These are phyloP conservation scores for Harmothoe impar DNA, from an alignment of 2,888 invertebrate species.

Conservation along the genomic window DNA sequence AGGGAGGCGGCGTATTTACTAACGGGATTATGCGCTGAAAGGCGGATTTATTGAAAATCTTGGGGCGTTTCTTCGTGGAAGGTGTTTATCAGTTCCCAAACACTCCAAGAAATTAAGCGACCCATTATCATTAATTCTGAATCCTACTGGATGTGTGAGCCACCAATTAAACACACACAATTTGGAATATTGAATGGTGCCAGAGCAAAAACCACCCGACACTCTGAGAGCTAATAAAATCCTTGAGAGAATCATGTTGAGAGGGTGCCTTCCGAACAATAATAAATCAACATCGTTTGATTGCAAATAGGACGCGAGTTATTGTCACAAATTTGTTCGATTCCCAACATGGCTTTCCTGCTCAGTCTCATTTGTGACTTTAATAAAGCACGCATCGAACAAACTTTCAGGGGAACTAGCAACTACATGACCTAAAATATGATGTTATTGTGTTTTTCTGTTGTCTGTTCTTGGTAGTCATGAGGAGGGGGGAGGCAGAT, in stretches of 20 bases:
- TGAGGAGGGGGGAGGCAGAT: too few relatives aligned
- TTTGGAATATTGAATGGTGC: conserved; percentile 50
- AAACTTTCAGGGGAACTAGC: neutral
- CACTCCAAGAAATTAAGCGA: conserved; percentile 55
- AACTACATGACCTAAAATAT: neutral
- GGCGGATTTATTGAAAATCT: conserved; percentile 26
- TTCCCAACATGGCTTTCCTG: conserved; percentile 24
- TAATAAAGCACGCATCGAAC: neutral
- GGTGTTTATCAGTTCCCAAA: conserved; percentile 51
- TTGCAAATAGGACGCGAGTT: conserved; percentile 51
- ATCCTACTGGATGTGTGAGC: conserved; percentile 42
- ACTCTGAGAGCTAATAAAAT: conserved; percentile 43
- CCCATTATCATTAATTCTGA: conserved; percentile 45
- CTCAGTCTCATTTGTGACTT: neutral
- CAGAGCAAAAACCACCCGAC: neutral
- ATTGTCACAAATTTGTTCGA: conserved; percentile 36
- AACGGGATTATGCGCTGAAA: neutral
- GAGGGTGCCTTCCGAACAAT: conserved; percentile 43
- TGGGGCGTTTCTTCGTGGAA: conserved; percentile 6
- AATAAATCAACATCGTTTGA: conserved; percentile 54
- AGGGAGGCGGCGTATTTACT: neutral
- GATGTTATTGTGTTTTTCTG: neutral
- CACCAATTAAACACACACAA: conserved; percentile 52
- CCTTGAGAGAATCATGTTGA: conserved; percentile 43
- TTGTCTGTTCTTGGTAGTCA: neutral